Evolutionary conservation across 92 coral and sea anemone genomes (phyloP), one percentile per base, ranked within the genome.

Genomic region (Palythoa grandis): DNA sequence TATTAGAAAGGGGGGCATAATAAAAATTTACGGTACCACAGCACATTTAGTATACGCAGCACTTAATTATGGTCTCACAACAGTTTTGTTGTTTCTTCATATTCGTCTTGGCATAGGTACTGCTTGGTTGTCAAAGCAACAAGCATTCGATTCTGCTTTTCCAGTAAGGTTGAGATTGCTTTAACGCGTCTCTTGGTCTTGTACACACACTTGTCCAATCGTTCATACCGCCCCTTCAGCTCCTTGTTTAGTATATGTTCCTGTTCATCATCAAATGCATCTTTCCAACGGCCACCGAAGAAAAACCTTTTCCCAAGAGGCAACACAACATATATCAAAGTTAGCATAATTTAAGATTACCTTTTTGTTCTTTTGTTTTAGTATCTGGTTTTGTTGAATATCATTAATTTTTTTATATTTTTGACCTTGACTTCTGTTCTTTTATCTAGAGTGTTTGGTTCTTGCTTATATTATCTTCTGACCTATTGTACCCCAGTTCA

Each of bases 91-190:
- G 47, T 69, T 35, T 69, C 74, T 69, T 69, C 73, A 24, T 2
- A 11, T 22, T 69, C 74, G 3, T n/a, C 83, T n/a, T 20, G 52
- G 53, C 43, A 78, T 50, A 78, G 13, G 57, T 66, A 22, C 20
- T 19, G 83, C 43, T 17, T 37, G 1, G 72, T 4, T 9, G 83
- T 78, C 56, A 78, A 17, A 5, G 83, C 71, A 25, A 78, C 54
- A 11, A 78, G 83, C 71, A 78, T 66, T 61, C 56, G 83, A 40
- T 78, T 78, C 53, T 78, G 83, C 56, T 78, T 78, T 66, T 78
- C 83, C 72, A 78, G 19, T 47, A 78, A 66, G 16, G 83, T 43
- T 5, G 83, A 12, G 23, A 78, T 66, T 2, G 83, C 38, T 47
- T 78, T 78, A 29, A 78, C 71, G 8, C 52, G 83, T 23, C 7